These are phyloP conservation scores for Odobenus rosmarus DNA, from an alignment of 2,113 vertebrate genomes.

Conservation along the genomic window DNA sequence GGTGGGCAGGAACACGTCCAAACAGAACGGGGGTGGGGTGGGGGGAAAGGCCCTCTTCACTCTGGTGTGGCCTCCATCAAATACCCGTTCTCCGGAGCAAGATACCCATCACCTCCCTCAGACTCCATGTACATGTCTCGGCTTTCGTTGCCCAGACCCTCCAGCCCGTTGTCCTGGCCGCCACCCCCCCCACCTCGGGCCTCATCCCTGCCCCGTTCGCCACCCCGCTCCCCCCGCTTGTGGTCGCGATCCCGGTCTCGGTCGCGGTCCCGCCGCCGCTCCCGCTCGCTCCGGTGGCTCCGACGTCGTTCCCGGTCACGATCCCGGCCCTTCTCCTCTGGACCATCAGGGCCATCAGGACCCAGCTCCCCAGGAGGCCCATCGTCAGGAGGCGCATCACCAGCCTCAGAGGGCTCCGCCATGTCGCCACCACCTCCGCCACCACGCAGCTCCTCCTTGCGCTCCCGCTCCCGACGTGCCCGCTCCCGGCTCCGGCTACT, in stretches of 20 bases:
- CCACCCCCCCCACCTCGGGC: conserved; percentile 77
- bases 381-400: conserved; percentile 83
- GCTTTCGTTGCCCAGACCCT: conserved; percentile 87
- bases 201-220: conserved; percentile 85
- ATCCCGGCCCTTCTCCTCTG: conserved; percentile 85
- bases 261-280: conserved; percentile 86
- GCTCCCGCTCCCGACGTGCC: conserved; percentile 82
- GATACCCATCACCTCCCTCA: conserved; percentile 90
- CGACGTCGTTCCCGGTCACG: conserved; percentile 85
- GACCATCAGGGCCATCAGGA: conserved; percentile 84
- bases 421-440: conserved; percentile 46
- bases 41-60: conserved; percentile 77
- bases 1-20: conserved; percentile 54
- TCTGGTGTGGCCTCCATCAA: conserved; percentile 90
- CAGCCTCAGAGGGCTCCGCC: conserved; percentile 77
- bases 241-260: conserved; percentile 88
- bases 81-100: conserved; percentile 94
- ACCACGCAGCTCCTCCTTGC: conserved; percentile 87
- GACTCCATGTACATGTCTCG: conserved; percentile 92
- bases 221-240: conserved; percentile 82
- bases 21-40: not conserved
- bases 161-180: conserved; percentile 84
- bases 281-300: conserved; percentile 87
- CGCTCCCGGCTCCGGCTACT: conserved; percentile 86
- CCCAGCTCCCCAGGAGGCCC: conserved; percentile 73